These are phyloP conservation scores for Plagodis pulveraria DNA, from an alignment of 2,888 invertebrate genomes.

Conservation along the genomic window DNA sequence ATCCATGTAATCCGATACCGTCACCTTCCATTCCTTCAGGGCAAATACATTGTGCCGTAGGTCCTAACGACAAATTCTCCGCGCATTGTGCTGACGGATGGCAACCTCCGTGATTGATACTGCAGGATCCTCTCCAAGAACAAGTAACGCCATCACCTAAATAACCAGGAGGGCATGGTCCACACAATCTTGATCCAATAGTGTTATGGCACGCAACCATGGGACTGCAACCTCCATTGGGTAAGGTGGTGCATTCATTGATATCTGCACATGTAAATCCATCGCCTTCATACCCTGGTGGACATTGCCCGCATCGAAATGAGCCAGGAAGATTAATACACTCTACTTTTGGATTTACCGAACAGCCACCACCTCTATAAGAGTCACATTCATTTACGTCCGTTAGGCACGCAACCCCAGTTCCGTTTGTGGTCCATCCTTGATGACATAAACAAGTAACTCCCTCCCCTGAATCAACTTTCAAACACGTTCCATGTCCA, in stretches of 20 bases:
- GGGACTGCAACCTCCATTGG: slow-evolving; percentile 97
- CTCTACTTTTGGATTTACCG: slow-evolving; percentile 90
- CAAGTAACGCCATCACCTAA: slow-evolving; percentile 93
- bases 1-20: slow-evolving; percentile 92
- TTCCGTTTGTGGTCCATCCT: slow-evolving; percentile 93
- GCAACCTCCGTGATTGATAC: slow-evolving; percentile 93
- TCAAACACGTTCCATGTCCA: slow-evolving; percentile 94
- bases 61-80: slow-evolving; percentile 85
- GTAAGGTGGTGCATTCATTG: slow-evolving; percentile 93
- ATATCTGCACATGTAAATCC: slow-evolving; percentile 94
- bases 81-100: slow-evolving; percentile 92
- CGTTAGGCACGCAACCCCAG: slow-evolving; percentile 89
- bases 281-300: slow-evolving; percentile 93
- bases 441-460: slow-evolving; percentile 93
- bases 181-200: slow-evolving; percentile 93
- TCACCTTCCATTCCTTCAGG: slow-evolving; percentile 91
- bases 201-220: slow-evolving; percentile 95
- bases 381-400: slow-evolving; percentile 95
- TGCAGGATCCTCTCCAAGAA: slow-evolving; percentile 87
- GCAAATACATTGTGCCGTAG: slow-evolving; percentile 90
- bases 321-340: slow-evolving; percentile 96
- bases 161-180: slow-evolving; percentile 94
- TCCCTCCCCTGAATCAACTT: slow-evolving; percentile 85
- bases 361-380: slow-evolving; percentile 88
- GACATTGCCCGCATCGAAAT: slow-evolving; percentile 95